These are phyloP conservation scores for Dicyrtomina minuta DNA, from an alignment of 2,888 invertebrate species.

Conservation along the genomic window DNA sequence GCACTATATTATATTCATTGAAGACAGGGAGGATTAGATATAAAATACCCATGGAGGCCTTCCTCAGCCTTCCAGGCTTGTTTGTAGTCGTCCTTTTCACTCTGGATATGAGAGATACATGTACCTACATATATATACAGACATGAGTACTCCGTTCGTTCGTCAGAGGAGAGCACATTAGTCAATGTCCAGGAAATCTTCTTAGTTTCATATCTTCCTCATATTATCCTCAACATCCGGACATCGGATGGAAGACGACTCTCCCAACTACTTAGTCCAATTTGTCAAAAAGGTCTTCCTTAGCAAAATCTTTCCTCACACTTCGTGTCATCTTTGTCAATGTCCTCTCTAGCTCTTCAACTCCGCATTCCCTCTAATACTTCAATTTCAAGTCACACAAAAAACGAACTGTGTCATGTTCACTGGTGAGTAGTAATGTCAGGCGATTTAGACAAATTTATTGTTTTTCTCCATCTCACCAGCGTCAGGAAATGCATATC, in stretches of 20 bases:
- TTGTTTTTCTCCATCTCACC: conserved; percentile 14
- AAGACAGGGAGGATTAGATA: too few relatives aligned
- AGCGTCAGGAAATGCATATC: too few relatives aligned
- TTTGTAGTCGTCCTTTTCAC: too few relatives aligned
- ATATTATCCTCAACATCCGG: conserved; percentile 37
- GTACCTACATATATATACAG: neutral
- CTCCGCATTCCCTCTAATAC: neutral
- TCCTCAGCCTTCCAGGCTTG: too few relatives aligned
- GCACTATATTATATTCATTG: too few relatives aligned
- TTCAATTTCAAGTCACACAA: conserved; percentile 6
- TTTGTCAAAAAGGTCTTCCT: conserved; percentile 36
- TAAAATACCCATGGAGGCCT: too few relatives aligned
- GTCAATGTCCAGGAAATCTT: conserved; percentile 37
- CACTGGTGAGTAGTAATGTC: conserved; percentile 1
- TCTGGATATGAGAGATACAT: too few relatives aligned
- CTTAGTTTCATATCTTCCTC: conserved; percentile 42
- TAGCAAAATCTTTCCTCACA: conserved; percentile 38
- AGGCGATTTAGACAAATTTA: conserved; percentile 12
- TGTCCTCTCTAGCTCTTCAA: conserved; percentile 22
- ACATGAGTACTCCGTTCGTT: neutral
- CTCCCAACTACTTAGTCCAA: conserved; percentile 30
- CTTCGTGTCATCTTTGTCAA: conserved; percentile 37
- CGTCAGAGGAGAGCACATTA: conserved; percentile 21
- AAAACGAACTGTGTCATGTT: conserved; percentile 5
- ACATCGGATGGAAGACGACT: conserved; percentile 11